Evolutionary conservation across 1,140 invertebrate genomes (phyloP).

Genomic region (Drosophila pseudoananassae): DNA sequence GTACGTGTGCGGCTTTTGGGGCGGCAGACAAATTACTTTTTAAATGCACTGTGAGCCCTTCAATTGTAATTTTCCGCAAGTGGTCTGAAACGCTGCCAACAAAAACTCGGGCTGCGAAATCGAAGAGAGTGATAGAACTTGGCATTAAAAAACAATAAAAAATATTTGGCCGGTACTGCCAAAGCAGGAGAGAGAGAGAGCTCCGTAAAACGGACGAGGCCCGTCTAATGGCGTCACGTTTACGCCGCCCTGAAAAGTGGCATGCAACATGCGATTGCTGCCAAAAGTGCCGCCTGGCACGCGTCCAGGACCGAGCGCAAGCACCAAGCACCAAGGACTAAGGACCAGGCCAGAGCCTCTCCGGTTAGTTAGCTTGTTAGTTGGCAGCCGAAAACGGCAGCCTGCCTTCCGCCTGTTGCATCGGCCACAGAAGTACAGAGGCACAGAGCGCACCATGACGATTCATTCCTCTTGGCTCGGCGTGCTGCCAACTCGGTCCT

Average conservation of each 20-base stretch:
- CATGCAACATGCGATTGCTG: conserved; percentile 84
- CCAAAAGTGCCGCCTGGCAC: conserved; percentile 82
- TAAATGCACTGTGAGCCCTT: conserved; percentile 82
- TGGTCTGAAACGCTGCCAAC: conserved; percentile 76
- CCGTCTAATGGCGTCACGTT: conserved; percentile 78
- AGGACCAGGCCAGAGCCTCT: conserved; percentile 39
- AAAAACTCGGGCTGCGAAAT: conserved; percentile 21
- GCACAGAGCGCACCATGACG: conserved; percentile 24
- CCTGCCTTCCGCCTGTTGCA: conserved; percentile 65
- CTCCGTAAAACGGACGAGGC: conserved; percentile 37
- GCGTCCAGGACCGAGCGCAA: conserved; percentile 57
- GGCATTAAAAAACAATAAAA: conserved; percentile 82
- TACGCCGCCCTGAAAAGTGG: conserved; percentile 75
- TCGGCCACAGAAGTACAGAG: conserved; percentile 36
- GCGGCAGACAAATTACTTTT: conserved; percentile 83
- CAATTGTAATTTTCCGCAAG: conserved; percentile 74
- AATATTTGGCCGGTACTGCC: conserved; percentile 26
- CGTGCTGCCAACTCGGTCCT: conserved; percentile 37
- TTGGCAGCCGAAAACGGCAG: conserved; percentile 47
- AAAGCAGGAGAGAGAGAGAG: conserved; percentile 12
- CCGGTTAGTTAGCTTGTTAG: conserved; percentile 78
- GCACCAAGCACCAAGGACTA: conserved; percentile 5
- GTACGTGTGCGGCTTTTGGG: conserved; percentile 73
- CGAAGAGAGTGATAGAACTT: conserved; percentile 39
- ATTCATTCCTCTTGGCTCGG: conserved; percentile 54